phyloP scores from a whole-genome alignment of 2,113 vertebrate species.

The western clawed frog (Xenopus tropicalis) region UCB_Xtro_10.0 CM004449.2:26501501-26502000 shows the following conservation, averaged over 20 bases:
- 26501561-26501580: slow-evolving; percentile 11
- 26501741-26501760: slow-evolving; percentile 3
- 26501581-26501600: slow-evolving; percentile 7
- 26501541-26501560: slow-evolving; percentile 5
- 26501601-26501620: slow-evolving; percentile 7
- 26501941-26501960: no score
- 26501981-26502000: no score
- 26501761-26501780: not conserved
- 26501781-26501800: not conserved
- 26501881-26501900: no score
- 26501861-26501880: no score
- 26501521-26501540: slow-evolving; percentile 19
- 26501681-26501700: slow-evolving; percentile 17
- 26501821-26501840: no score
- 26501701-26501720: slow-evolving; percentile 15
- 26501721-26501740: not conserved
- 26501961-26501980: no score
- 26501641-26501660: slow-evolving; percentile 8
- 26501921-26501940: no score
- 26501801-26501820: no score
- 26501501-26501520: slow-evolving; percentile 21
- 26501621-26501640: slow-evolving; percentile 11
- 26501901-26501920: no score
- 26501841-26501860: no score
- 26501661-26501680: slow-evolving; percentile 5